A percentile compares a stretch with the other conserved stretches of the same genome.
phyloP scores from a whole-genome alignment of 2,888 invertebrate genomes.

The Mythimna vitellina region DNA sequence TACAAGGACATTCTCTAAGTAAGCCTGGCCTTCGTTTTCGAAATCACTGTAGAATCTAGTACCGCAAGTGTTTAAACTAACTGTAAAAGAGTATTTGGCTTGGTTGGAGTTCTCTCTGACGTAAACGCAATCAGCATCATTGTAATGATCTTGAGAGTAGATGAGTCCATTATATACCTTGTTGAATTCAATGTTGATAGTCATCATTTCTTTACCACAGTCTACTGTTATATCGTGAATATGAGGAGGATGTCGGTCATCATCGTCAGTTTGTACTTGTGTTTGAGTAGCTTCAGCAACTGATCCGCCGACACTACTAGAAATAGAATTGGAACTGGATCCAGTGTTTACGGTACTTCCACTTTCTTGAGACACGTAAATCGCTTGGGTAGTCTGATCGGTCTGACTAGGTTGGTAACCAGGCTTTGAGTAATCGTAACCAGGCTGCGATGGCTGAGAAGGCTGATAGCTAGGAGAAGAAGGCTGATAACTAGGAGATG shows the following conservation, averaged over 20 bases:
- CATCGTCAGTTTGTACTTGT: constrained; percentile 84
- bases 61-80: constrained; percentile 94
- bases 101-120: constrained; percentile 93
- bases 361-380: constrained; percentile 36
- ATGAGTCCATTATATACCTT: constrained; percentile 94
- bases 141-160: constrained; percentile 94
- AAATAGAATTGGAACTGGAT: constrained; percentile 35
- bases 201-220: constrained; percentile 96
- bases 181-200: constrained; percentile 95
- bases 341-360: constrained; percentile 33
- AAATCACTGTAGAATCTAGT: constrained; percentile 95
- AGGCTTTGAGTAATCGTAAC: constrained; percentile 66
- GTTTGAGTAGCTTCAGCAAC: constrained; percentile 54
- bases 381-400: constrained; percentile 58
- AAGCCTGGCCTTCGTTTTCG: constrained; percentile 94
- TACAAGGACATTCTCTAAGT: constrained; percentile 94
- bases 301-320: constrained; percentile 31
- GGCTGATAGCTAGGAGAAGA: constrained; percentile 59
- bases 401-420: constrained; percentile 65
- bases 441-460: constrained; percentile 63
- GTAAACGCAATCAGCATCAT: constrained; percentile 93
- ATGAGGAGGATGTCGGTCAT: constrained; percentile 93
- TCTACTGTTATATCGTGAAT: constrained; percentile 94
- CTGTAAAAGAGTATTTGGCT: constrained; percentile 93
- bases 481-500: constrained; percentile 48